Conservation (phyloP, 1,140 invertebrate species). For the Cyphomyrmex costatus region DNA sequence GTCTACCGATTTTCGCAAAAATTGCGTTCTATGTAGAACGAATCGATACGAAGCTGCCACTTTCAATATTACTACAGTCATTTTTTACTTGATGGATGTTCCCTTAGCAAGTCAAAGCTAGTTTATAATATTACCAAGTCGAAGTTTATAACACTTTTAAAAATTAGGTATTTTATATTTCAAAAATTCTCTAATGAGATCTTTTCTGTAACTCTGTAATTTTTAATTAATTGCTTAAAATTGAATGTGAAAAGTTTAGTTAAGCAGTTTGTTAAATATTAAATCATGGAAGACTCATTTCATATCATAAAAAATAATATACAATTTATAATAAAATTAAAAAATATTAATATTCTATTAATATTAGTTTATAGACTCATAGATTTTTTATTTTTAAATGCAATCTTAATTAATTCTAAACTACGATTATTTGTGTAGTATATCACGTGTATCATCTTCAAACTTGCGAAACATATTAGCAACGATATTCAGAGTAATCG, state of each 20-base stretch:
- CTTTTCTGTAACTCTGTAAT: background rate
- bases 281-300: background rate
- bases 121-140: too few relatives aligned
- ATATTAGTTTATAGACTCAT: background rate
- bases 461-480: constrained; percentile 8
- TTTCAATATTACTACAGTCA: background rate
- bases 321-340: constrained; percentile 1
- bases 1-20: constrained; percentile 1
- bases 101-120: background rate
- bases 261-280: background rate
- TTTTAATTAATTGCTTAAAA: background rate
- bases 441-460: background rate
- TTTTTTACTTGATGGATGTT: background rate
- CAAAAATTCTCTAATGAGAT: background rate
- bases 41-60: constrained; percentile 10
- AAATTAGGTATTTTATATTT: background rate
- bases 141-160: too few relatives aligned
- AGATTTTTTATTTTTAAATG: background rate
- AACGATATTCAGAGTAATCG: background rate
- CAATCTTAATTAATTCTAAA: background rate
- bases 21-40: background rate
- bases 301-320: background rate
- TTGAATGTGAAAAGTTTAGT: background rate
- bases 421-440: background rate
- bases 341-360: too few relatives aligned